Conservation (phyloP, 2,888 invertebrate species). For the Phania funesta region DNA sequence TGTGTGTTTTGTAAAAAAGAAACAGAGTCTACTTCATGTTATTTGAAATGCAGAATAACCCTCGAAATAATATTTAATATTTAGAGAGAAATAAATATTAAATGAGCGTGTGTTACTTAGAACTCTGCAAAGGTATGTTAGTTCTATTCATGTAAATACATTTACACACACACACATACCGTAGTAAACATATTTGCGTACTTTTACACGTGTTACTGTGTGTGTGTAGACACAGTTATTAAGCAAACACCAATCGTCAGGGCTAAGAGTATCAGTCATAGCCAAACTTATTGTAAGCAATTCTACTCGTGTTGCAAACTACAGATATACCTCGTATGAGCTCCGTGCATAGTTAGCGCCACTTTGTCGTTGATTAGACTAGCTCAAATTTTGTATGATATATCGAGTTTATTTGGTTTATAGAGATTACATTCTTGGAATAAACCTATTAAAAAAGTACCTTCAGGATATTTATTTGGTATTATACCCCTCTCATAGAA, state of each 20-base stretch:
- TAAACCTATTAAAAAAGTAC: too few relatives aligned
- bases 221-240: neutral
- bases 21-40: constrained; percentile 48
- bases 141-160: constrained; percentile 60
- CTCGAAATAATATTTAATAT: constrained; percentile 81
- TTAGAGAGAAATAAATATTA: constrained; percentile 81
- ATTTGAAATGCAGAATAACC: constrained; percentile 71
- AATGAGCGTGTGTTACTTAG: constrained; percentile 81
- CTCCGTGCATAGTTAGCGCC: constrained; percentile 24
- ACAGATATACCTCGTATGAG: neutral
- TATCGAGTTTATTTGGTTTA: too few relatives aligned
- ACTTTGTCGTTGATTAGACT: too few relatives aligned
- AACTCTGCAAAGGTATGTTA: constrained; percentile 79
- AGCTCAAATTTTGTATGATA: too few relatives aligned
- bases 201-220: neutral
- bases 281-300: constrained; percentile 50
- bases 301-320: constrained; percentile 23
- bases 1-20: constrained; percentile 6
- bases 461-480: too few relatives aligned
- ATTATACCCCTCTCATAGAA: too few relatives aligned
- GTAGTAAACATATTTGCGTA: constrained; percentile 19
- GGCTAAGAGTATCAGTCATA: constrained; percentile 41
- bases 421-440: too few relatives aligned
- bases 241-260: constrained; percentile 53
- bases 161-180: constrained; percentile 69